Base-by-base conservation (phyloP, 2,888 invertebrate species). In the Pyralis farinalis region DNA sequence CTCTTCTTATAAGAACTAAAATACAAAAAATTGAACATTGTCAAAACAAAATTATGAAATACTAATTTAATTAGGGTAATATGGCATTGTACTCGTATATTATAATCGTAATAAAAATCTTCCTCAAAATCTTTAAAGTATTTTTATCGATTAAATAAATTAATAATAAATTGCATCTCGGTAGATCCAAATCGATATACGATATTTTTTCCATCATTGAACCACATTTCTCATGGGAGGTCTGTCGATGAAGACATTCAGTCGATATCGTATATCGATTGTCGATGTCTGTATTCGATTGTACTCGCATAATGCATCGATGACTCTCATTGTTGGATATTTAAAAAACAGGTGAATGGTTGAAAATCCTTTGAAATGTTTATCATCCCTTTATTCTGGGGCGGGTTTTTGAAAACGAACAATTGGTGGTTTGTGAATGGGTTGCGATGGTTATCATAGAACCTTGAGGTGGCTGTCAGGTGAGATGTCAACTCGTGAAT, bases 381-480 rank as follows among this genome's bases (percentile, higher is more conserved):
- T 87, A 87, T 87, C 85, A 84, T 82, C 78, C 79, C 82, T 83
- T 84, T 82, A 61, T 59, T 57, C 65, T 59, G 77, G 74, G 82
- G 85, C 80, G 71, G 71, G 73, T 72, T 65, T 66, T 63, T 55
- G 55, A 55, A 58, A 16, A 53, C 45, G 67, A 79, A 85, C 81
- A 83, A 85, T 81, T 62, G 65, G 58, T 63, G 65, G 67, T 70
- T 77, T 69, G 58, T 80, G 79, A 84, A 84, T 85, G 79, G 76
- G 59, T 62, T 70, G 65, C 68, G 81, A 84, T 84, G 73, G 69
- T 79, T 77, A 83, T 85, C 81, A 66, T 74, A 73, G 71, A 25
- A 71, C 63, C 62, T 61, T 58, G 77, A 77, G 85, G 83, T 87
- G 82, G 83, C 66, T 78, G 86, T 83, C 88, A 87, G 86, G 87